phyloP scores from a whole-genome alignment of 2,888 invertebrate species.

The Lasioglossum lativentre region DNA sequence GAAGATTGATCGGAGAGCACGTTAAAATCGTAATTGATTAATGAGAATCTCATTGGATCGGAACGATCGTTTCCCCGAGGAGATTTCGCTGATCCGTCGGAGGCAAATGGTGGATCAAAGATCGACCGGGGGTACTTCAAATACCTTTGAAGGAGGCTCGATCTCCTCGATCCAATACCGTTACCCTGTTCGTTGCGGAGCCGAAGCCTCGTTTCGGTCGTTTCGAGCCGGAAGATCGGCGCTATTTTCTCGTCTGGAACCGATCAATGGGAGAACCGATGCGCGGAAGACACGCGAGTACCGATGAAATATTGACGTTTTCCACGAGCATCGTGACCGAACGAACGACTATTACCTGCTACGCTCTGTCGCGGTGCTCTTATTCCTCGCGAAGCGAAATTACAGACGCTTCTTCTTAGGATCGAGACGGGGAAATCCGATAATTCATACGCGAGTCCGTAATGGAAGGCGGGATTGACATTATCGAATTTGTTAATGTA shows the following conservation, averaged over 20 bases:
- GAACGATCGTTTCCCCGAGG: not conserved
- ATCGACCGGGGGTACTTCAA: slow-evolving; percentile 5
- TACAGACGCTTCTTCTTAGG: not conserved
- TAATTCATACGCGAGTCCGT: not conserved
- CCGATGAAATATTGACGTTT: slow-evolving; percentile 44
- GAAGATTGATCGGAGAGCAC: not conserved
- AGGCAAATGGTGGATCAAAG: not conserved
- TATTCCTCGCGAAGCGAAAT: not conserved
- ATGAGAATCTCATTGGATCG: not conserved
- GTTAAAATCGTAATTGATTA: not conserved
- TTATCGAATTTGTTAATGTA: not conserved
- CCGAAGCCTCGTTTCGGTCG: slow-evolving; percentile 53
- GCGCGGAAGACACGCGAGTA: slow-evolving; percentile 26
- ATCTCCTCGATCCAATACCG: slow-evolving; percentile 55
- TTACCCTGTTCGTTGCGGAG: slow-evolving; percentile 48
- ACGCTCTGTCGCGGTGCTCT: not conserved
- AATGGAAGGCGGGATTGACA: not conserved
- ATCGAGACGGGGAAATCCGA: slow-evolving; percentile 2
- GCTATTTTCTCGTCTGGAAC: slow-evolving; percentile 46
- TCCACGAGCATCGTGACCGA: slow-evolving; percentile 7
- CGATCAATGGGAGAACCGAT: slow-evolving; percentile 43
- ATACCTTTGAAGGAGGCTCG: slow-evolving; percentile 8
- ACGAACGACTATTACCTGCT: not conserved
- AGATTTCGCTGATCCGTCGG: not conserved
- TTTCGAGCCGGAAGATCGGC: slow-evolving; percentile 46